Evolutionary conservation across 2,113 vertebrate species (phyloP), one percentile per base, ranked within the genome.

Genomic region (Turnix velox): DNA sequence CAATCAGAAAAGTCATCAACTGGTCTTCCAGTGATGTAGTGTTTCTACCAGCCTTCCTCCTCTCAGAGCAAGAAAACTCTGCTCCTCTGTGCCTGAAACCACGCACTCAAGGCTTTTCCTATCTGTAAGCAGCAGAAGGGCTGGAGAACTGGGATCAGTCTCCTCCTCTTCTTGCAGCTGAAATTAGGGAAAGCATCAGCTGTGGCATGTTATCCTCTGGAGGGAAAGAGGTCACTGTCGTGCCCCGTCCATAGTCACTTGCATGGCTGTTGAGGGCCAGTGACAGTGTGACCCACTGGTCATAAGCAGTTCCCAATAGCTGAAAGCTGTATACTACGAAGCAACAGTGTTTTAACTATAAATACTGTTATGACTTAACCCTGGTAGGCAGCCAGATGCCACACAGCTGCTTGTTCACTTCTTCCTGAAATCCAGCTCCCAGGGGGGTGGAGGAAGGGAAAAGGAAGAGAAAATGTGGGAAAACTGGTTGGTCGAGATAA

Each of bases 21-120:
- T 7, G 39, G 37, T 13, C 35, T 74, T 46, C 14, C 35, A 75
- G 37, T 4, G 1, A 15, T 37, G 31, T 7, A 61, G 23, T 6
- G 5, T 49, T 84, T 40, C 33, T 72, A 19, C 78, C 10, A 24
- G 28, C 23, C 31, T 84, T 87, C 33, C 30, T 67, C 73, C 71
- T 39, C 8, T 78, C 39, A 45, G 15, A 18, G 49, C 25, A 65
- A 46, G 68, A 79, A 58, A 65, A 40, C 18, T 87, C 33, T 65
- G 11, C 52, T 72, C 17, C 30, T 57, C 52, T 61, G 52, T 78
- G 11, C 27, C 24, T 75, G 57, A 88, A 84, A 72, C 25, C 4
- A 2, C 1, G 3, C 3, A 22, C 9, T 18, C 0, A 1, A n/a
- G 62, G 43, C 19, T 73, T 73, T 58, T 12, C n/a, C 71, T 1